phyloP scores from a whole-genome alignment of 2,888 invertebrate genomes.

The Flexamia atlantica region DNA sequence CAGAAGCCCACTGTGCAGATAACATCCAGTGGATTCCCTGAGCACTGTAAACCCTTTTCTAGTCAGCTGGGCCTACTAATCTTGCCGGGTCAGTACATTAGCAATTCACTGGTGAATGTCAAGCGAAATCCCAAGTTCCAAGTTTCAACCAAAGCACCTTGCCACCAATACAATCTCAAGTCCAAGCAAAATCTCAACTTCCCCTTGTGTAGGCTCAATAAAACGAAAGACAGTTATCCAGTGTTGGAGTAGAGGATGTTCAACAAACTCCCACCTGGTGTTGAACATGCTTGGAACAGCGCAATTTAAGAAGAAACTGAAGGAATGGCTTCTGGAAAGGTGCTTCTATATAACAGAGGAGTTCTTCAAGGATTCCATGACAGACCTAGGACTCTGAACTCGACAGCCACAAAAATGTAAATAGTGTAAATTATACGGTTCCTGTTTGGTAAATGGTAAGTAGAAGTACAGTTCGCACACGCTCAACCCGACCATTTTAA shows the following conservation, averaged over 20 bases:
- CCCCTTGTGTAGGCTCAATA: not conserved
- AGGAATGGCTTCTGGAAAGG: not conserved
- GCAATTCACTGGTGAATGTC: not conserved
- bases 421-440: too few species aligned
- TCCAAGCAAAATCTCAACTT: not conserved
- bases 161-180: not conserved
- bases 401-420: too few species aligned
- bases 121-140: not conserved
- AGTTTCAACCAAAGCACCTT: not conserved
- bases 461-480: too few species aligned
- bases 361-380: not conserved
- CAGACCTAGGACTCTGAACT: too few species aligned
- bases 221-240: not conserved
- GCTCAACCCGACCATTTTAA: too few species aligned
- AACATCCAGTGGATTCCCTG: not conserved
- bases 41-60: not conserved
- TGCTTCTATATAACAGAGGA: not conserved
- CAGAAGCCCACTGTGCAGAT: not conserved
- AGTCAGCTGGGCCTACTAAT: not conserved
- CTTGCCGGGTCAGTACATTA: not conserved
- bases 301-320: not conserved
- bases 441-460: too few species aligned
- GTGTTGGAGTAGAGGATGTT: not conserved
- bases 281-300: not conserved
- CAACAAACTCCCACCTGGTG: not conserved